Evolutionary conservation across 1,140 invertebrate species (phyloP).

Genomic region (Diachasma alloeum): DNA sequence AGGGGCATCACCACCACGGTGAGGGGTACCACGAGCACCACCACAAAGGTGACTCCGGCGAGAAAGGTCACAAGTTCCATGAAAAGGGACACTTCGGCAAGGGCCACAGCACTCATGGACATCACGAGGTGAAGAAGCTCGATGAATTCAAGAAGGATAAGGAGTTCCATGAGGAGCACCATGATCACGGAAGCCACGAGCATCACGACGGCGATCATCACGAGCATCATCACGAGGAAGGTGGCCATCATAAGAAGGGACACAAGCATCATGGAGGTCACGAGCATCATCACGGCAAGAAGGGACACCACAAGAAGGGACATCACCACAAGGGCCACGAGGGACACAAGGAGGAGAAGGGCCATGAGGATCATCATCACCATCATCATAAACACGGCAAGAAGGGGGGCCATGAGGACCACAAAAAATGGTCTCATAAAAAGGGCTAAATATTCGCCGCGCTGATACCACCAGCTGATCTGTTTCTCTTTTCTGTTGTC

Average conservation of each 20-base stretch:
- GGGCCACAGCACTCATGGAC: constrained; percentile 71
- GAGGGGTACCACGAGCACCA: constrained; percentile 65
- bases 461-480: not conserved
- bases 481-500: not conserved
- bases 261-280: constrained; percentile 59
- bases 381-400: constrained; percentile 73
- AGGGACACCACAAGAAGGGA: constrained; percentile 70
- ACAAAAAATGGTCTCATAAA: constrained; percentile 66
- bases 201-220: constrained; percentile 54
- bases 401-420: constrained; percentile 71
- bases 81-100: constrained; percentile 67
- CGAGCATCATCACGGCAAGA: constrained; percentile 57
- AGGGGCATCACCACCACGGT: constrained; percentile 67
- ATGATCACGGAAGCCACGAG: constrained; percentile 51
- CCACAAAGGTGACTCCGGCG: constrained; percentile 63
- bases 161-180: constrained; percentile 73
- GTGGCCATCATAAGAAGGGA: constrained; percentile 62
- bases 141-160: constrained; percentile 72
- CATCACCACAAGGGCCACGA: constrained; percentile 65
- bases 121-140: constrained; percentile 69
- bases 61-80: constrained; percentile 62
- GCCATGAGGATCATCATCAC: constrained; percentile 71
- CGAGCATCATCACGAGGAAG: constrained; percentile 58
- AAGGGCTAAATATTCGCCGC: not conserved
- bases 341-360: constrained; percentile 70